These are phyloP conservation scores for Sternarchorhynchus goeldii DNA, from an alignment of 2,797 vertebrate species.

Conservation along the genomic window DNA sequence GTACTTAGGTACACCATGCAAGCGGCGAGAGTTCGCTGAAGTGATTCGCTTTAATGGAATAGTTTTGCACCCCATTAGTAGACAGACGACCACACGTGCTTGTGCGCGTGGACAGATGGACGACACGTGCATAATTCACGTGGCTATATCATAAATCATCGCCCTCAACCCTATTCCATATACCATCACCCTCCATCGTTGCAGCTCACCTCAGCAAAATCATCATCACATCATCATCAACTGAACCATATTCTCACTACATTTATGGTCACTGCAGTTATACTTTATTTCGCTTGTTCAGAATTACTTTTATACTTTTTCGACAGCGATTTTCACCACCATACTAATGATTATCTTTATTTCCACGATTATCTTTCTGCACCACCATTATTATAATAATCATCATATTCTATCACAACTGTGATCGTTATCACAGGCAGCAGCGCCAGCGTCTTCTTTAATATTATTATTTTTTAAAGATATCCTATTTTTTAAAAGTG, in stretches of 20 bases:
- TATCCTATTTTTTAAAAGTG: too few relatives aligned
- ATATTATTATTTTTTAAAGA: too few relatives aligned
- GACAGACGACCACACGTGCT: background rate
- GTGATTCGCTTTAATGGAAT: conserved; percentile 41
- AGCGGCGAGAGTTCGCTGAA: conserved; percentile 17
- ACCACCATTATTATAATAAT: too few relatives aligned
- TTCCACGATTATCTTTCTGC: too few relatives aligned
- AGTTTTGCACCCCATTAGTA: conserved; percentile 14
- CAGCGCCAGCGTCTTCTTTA: too few relatives aligned
- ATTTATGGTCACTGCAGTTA: too few relatives aligned
- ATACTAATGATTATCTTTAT: background rate
- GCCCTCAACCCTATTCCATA: background rate
- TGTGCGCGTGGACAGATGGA: conserved; percentile 48
- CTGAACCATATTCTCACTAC: background rate
- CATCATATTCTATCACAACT: too few relatives aligned
- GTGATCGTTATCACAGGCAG: too few relatives aligned
- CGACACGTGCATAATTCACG: conserved; percentile 47
- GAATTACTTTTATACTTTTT: too few relatives aligned
- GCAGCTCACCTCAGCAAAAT: background rate
- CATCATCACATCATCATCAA: background rate
- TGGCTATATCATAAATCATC: conserved; percentile 34
- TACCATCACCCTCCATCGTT: background rate
- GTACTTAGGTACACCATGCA: too few relatives aligned
- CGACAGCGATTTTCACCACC: background rate
- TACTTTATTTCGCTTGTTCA: too few relatives aligned